Conservation (phyloP, 2,888 invertebrate species). For the Erebia epiphron region DNA sequence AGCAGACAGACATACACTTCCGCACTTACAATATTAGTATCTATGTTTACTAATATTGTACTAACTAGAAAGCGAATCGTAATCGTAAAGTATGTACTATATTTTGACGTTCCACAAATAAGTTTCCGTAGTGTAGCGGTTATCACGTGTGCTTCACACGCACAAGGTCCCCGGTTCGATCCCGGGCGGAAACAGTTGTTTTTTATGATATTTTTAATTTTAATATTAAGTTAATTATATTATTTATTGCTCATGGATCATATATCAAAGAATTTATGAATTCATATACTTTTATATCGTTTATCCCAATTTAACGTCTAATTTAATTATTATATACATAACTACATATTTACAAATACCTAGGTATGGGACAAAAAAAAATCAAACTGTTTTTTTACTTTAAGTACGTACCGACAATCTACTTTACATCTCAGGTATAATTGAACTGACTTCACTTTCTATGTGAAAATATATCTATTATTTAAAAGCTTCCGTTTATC, state of each 20-base stretch:
- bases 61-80: background rate
- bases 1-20: too few relatives aligned
- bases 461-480: background rate
- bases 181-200: slow-evolving; percentile 73
- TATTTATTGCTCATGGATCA: too few relatives aligned
- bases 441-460: background rate
- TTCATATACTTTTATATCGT: too few relatives aligned
- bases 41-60: too few relatives aligned
- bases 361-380: too few relatives aligned
- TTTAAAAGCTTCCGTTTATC: background rate
- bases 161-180: slow-evolving; percentile 89
- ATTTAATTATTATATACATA: too few relatives aligned
- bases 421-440: background rate
- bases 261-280: too few relatives aligned
- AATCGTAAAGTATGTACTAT: background rate
- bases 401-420: background rate
- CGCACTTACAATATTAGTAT: too few relatives aligned
- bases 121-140: slow-evolving; percentile 90
- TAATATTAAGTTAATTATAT: too few relatives aligned
- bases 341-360: too few relatives aligned
- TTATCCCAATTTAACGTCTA: too few relatives aligned
- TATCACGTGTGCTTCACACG: slow-evolving; percentile 92
- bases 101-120: background rate
- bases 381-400: background rate
- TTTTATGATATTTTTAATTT: background rate